Base-by-base conservation (phyloP, 2,113 vertebrate genomes). In the Struthidea cinerea region DNA sequence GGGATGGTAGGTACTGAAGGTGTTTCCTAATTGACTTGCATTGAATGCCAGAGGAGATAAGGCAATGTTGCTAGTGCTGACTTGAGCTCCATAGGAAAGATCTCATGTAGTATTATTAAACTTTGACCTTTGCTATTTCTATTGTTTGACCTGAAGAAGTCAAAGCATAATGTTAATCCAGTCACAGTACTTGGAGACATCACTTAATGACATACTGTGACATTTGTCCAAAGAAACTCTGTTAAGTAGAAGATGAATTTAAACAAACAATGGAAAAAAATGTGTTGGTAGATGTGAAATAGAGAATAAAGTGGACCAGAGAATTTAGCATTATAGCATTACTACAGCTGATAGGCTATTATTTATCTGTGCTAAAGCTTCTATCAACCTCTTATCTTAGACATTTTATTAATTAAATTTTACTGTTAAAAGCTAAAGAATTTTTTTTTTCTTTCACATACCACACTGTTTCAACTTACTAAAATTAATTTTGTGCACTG, bases 11-110 rank as follows among this genome's bases (percentile, higher is more conserved):
- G 47, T 73, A 90, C 55, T 84, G 65, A 88, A 71, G 68, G 59
- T 70, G 18, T 65, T 94, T 96, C 53, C 82, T 91, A 96, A 92
- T 92, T 94, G 95, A 94, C 70, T 90, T 14, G 5, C 24, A 87
- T 9, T 84, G 89, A 92, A 75, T 79, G 70, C 87, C 84, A 93
- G 63, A 49, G 59, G 71, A 96, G 69, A 94, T 91, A 91, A 94
- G 44, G 46, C 57, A 81, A 42, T 55, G 23, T 17, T 75, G 49
- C 65, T 44, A 52, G 37, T 44, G 37, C 39, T 82, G 90, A 84
- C 46, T 90, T 87, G 81, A 77, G 53, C 50, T 91, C 56, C 49
- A 76, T 16, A 86, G 73, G 33, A 74, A 91, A 67, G 74, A 82
- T 75, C 49, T 70, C 47, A 47, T n/a, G 63, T 47, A 92, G 63